Evolutionary conservation across 2,113 vertebrate species (phyloP).

Genomic region (Nycticebus coucang): DNA sequence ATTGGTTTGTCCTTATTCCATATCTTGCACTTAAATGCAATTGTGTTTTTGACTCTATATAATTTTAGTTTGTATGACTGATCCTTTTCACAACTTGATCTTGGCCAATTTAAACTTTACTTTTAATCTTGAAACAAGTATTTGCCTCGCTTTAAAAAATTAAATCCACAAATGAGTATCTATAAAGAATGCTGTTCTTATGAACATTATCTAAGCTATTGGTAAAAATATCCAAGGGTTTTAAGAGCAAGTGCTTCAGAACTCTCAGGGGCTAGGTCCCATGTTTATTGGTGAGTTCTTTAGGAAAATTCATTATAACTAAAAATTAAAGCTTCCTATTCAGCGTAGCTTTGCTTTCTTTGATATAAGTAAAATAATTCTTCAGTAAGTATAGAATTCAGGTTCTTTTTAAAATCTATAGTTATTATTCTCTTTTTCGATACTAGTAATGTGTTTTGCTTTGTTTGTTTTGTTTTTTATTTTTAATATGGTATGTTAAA

Average conservation of each 20-base stretch:
- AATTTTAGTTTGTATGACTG: conserved; percentile 3
- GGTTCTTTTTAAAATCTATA: conserved; percentile 3
- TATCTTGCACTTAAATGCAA: neutral
- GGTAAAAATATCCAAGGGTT: neutral
- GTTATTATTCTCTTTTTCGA: conserved; percentile 18
- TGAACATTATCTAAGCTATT: neutral
- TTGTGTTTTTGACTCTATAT: neutral
- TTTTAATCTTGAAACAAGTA: neutral
- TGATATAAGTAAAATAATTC: neutral
- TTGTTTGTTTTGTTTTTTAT: neutral
- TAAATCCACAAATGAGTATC: neutral
- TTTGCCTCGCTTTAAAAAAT: neutral
- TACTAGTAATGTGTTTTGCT: conserved; percentile 8
- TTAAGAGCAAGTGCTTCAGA: neutral
- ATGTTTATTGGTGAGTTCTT: neutral
- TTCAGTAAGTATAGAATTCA: conserved; percentile 21
- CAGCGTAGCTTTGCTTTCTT: neutral
- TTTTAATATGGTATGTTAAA: conserved; percentile 43
- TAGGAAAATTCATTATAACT: neutral
- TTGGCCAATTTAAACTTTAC: conserved; percentile 1
- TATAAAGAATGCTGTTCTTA: neutral
- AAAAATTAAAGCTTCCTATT: neutral
- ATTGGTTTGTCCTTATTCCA: neutral
- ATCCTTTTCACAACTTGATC: neutral
- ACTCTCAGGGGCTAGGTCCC: neutral